These are phyloP conservation scores for Rhinolophus sinicus DNA, from an alignment of 2,113 vertebrate species.

Conservation along the genomic window DNA sequence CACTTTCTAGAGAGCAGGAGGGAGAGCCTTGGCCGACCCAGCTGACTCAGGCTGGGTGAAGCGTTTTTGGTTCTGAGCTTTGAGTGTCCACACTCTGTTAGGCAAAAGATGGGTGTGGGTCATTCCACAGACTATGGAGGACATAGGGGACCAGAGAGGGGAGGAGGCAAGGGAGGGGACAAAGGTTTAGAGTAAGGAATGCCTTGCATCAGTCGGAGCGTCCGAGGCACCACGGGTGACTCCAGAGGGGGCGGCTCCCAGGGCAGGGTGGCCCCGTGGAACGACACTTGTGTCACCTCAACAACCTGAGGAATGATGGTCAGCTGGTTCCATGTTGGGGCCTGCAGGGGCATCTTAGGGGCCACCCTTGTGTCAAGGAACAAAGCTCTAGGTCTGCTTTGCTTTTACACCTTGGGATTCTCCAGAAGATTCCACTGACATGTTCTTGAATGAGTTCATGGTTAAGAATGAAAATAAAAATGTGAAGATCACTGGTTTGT, in stretches of 20 bases:
- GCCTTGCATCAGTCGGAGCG: accelerated
- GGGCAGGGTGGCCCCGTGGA: not conserved
- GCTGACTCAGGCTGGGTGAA: not conserved
- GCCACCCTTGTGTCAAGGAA: not conserved
- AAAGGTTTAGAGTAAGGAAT: not conserved
- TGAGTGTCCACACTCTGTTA: not conserved
- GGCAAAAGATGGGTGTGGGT: not conserved
- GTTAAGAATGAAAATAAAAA: not conserved
- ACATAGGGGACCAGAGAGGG: not conserved
- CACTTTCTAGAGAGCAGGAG: accelerated
- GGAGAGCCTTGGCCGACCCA: accelerated
- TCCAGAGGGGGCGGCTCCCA: not conserved
- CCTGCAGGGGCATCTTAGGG: not conserved
- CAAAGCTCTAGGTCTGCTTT: not conserved
- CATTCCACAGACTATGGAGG: accelerated
- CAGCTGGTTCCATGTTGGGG: not conserved
- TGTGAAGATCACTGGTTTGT: not conserved
- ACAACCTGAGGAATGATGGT: too few species aligned
- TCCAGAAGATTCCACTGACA: not conserved
- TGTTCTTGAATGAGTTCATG: not conserved
- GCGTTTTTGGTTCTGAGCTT: not conserved
- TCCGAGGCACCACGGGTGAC: not conserved
- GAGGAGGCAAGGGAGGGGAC: not conserved
- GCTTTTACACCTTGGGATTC: not conserved
- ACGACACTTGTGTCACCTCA: not conserved